Evolutionary conservation across 2,888 invertebrate species (phyloP).

Genomic region (Periphyllus acericola): DNA sequence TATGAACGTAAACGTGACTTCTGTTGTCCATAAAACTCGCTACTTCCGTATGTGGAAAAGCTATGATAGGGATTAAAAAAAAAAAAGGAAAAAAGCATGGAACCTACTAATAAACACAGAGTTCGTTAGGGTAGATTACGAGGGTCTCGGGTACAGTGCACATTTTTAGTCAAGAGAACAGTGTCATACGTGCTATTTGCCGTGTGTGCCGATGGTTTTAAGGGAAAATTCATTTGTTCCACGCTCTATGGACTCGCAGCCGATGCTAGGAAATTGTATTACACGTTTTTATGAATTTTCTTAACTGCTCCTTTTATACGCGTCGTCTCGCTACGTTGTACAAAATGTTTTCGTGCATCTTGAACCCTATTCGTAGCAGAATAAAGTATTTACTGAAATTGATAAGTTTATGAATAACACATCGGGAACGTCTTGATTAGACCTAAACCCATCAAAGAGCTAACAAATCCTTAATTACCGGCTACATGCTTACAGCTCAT

Average conservation of each 20-base stretch:
- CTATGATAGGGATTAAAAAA: constrained; percentile 13
- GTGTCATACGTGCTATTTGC: constrained; percentile 28
- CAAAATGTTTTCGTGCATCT: not conserved
- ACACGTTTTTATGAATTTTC: constrained; percentile 14
- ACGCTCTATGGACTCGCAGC: not conserved
- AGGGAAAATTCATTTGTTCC: constrained; percentile 31
- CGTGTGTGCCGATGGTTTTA: not conserved
- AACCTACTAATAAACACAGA: constrained; percentile 46
- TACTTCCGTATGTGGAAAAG: not conserved
- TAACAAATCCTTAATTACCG: too few species aligned
- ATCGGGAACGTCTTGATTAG: not conserved
- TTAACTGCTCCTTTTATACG: not conserved
- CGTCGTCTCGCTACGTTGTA: not conserved
- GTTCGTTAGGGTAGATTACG: constrained; percentile 45
- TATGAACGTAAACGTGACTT: constrained; percentile 47
- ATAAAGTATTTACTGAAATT: not conserved
- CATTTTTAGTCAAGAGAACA: not conserved
- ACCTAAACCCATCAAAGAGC: too few species aligned
- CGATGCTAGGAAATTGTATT: not conserved
- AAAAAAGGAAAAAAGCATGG: not conserved
- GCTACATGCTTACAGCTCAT: too few species aligned
- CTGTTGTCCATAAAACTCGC: not conserved
- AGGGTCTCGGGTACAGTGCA: not conserved
- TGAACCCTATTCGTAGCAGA: not conserved
- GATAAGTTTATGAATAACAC: not conserved